These are phyloP conservation scores for Eulithis testata DNA, from an alignment of 2,888 invertebrate genomes.

Conservation along the genomic window DNA sequence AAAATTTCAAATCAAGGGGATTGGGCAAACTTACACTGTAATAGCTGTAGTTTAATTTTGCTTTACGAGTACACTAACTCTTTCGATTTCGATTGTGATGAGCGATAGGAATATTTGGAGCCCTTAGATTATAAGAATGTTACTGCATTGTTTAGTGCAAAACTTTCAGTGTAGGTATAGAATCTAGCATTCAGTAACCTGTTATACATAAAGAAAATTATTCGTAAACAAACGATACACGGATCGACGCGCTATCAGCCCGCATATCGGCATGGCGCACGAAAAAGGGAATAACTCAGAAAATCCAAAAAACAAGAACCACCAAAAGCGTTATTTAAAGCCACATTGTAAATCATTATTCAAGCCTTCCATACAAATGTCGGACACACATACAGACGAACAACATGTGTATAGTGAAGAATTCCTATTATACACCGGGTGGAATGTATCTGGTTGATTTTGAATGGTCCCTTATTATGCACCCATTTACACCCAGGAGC, in stretches of 20 bases:
- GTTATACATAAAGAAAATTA: slow-evolving; percentile 2
- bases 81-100: too few species aligned
- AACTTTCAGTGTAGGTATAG: too few species aligned
- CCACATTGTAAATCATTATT: slow-evolving; percentile 79
- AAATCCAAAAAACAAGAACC: slow-evolving; percentile 40
- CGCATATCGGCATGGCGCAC: slow-evolving; percentile 35
- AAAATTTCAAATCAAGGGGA: too few species aligned
- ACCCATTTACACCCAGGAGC: slow-evolving; percentile 80
- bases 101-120: too few species aligned
- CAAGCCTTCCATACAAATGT: slow-evolving; percentile 78
- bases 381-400: slow-evolving; percentile 62
- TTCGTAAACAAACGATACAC: slow-evolving; percentile 22
- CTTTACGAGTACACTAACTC: too few species aligned
- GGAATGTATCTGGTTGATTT: slow-evolving; percentile 80
- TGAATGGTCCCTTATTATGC: slow-evolving; percentile 83
- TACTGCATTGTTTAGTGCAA: too few species aligned
- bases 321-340: slow-evolving; percentile 47
- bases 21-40: too few species aligned
- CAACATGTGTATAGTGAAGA: slow-evolving; percentile 76
- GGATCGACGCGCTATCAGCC: slow-evolving; percentile 29
- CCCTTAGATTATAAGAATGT: too few species aligned
- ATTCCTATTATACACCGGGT: slow-evolving; percentile 75
- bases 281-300: slow-evolving; percentile 43
- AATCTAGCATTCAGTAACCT: too few species aligned
- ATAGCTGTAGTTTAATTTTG: too few species aligned